Percentiles rank a stretch among this genome's conserved stretches.
phyloP scores from a whole-genome alignment of 2,888 invertebrate species.

The Venusia cambrica region DNA sequence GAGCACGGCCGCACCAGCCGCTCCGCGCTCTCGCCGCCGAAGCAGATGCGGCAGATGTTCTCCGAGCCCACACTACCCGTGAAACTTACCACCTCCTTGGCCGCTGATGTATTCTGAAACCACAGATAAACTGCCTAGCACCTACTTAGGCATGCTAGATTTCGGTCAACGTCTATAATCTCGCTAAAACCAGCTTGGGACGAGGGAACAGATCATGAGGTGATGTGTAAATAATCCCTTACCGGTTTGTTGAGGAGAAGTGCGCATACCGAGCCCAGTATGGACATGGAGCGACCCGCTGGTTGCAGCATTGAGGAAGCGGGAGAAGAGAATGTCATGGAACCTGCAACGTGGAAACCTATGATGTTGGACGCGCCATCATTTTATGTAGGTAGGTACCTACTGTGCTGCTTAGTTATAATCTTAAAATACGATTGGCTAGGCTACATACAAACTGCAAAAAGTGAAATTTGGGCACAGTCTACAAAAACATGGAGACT shows the following conservation, averaged over 20 bases:
- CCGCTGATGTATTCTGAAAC: conserved; percentile 31
- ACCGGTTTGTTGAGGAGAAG: conserved; percentile 67
- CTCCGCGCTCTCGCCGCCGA: conserved; percentile 71
- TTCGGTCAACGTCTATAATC: too few species aligned
- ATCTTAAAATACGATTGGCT: too few species aligned
- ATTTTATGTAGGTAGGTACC: background rate
- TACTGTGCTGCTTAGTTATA: too few species aligned
- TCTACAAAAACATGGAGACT: too few species aligned
- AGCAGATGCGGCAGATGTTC: conserved; percentile 74
- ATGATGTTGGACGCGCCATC: background rate
- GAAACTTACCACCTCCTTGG: conserved; percentile 52
- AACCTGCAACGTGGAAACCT: conserved; percentile 57
- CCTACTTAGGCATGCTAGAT: too few species aligned
- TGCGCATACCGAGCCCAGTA: conserved; percentile 70
- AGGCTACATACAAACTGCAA: too few species aligned
- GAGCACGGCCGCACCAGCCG: conserved; percentile 71
- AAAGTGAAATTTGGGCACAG: too few species aligned
- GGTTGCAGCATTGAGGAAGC: conserved; percentile 56
- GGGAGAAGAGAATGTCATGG: conserved; percentile 58
- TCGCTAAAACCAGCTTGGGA: too few species aligned
- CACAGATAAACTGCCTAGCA: background rate
- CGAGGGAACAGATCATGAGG: too few species aligned
- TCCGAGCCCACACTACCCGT: conserved; percentile 53
- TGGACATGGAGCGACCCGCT: conserved; percentile 56
- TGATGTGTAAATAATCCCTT: too few species aligned